Percentiles rank a stretch among this genome's conserved stretches.
Evolutionary conservation across 2,888 invertebrate genomes (phyloP).

Genomic region (Pimpla rufipes): DNA sequence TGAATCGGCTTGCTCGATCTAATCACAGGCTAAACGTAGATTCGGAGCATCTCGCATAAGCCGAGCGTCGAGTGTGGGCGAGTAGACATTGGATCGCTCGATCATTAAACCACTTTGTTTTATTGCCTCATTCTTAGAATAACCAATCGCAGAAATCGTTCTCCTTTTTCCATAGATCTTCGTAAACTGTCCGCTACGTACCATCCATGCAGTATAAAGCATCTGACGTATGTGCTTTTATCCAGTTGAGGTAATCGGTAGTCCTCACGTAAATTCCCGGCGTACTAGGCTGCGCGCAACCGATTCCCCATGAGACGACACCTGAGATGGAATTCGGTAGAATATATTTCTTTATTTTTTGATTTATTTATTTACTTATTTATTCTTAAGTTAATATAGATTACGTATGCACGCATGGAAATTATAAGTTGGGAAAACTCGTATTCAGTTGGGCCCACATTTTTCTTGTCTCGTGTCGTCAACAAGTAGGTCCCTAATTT

Average conservation of each 20-base stretch:
- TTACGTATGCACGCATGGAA: not conserved
- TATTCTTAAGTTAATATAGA: no score
- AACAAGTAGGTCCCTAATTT: no score
- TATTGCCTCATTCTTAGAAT: not conserved
- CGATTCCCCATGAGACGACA: slow-evolving; percentile 89
- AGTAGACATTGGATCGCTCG: slow-evolving; percentile 7
- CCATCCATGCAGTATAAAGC: slow-evolving; percentile 78
- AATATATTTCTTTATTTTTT: no score
- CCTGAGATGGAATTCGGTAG: no score
- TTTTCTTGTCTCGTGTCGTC: no score
- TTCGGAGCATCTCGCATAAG: no score
- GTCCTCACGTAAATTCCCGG: slow-evolving; percentile 85
- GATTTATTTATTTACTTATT: no score
- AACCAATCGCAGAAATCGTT: not conserved
- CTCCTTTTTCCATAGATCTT: not conserved
- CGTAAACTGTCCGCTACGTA: not conserved
- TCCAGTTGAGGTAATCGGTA: slow-evolving; percentile 81
- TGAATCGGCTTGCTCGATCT: no score
- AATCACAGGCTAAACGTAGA: no score
- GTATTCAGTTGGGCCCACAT: no score
- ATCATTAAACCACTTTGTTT: slow-evolving; percentile 10
- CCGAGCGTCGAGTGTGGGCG: not conserved
- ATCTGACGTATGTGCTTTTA: slow-evolving; percentile 79
- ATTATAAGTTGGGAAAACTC: no score
- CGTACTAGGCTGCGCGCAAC: slow-evolving; percentile 87